Conservation (phyloP, 2,888 invertebrate genomes). For the Brenthis hecate region DNA sequence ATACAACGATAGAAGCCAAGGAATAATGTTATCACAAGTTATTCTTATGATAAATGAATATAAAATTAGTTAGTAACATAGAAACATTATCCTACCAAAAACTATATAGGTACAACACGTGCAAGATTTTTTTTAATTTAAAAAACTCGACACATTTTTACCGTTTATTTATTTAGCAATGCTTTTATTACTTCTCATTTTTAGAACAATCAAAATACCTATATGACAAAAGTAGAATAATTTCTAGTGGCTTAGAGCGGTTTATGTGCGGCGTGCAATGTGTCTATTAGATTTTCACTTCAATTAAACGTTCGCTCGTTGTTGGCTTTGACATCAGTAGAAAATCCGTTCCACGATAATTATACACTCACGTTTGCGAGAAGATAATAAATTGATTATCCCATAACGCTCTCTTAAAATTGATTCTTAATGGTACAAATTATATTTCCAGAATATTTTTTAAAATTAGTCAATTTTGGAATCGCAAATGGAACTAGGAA, state of each 20-base stretch:
- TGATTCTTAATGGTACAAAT: neutral
- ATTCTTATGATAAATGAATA: too few relatives aligned
- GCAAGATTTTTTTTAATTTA: too few relatives aligned
- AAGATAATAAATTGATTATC: slow-evolving; percentile 14
- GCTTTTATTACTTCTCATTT: neutral
- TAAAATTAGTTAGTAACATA: too few relatives aligned
- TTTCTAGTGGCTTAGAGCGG: neutral
- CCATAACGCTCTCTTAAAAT: neutral
- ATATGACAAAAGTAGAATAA: neutral
- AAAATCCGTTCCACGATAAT: slow-evolving; percentile 1
- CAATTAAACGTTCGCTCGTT: slow-evolving; percentile 7
- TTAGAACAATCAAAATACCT: neutral
- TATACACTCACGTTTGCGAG: slow-evolving; percentile 6
- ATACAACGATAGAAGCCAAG: too few relatives aligned
- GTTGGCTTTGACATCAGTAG: slow-evolving; percentile 15
- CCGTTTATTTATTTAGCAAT: neutral
- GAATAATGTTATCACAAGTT: too few relatives aligned
- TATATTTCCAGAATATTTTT: too few relatives aligned
- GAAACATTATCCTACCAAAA: too few relatives aligned
- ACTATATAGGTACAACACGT: too few relatives aligned
- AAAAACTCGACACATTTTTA: too few relatives aligned
- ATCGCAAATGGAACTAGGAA: too few relatives aligned
- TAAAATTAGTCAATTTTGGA: too few relatives aligned
- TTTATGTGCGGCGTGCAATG: slow-evolving; percentile 2
- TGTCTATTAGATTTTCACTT: slow-evolving; percentile 17